Evolutionary conservation across 1,140 invertebrate species (phyloP).

Genomic region (Hycleus phaleratus): DNA sequence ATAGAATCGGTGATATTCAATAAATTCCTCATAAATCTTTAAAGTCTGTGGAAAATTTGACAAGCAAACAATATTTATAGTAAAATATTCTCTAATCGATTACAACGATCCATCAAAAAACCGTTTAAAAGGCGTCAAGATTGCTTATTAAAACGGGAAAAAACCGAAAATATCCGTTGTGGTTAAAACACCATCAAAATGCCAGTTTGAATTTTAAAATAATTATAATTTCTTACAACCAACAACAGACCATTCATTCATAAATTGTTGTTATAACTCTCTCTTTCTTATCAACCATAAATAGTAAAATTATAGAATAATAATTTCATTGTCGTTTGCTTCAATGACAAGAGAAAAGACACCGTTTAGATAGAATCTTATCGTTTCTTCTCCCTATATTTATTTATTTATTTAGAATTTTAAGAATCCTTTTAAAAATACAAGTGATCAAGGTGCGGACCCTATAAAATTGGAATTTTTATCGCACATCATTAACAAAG

Average conservation of each 20-base stretch:
- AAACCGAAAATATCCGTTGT: conserved; percentile 4
- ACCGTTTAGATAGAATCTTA: no score
- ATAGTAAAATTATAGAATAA: no score
- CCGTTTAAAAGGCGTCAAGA: conserved; percentile 1
- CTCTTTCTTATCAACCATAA: no score
- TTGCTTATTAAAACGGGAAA: conserved; percentile 1
- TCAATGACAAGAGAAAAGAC: no score
- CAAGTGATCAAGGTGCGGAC: background rate
- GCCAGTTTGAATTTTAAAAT: no score
- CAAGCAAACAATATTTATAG: conserved; percentile 3
- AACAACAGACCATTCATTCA: no score
- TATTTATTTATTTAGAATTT: no score
- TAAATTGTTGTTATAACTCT: no score
- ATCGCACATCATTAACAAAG: background rate
- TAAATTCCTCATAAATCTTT: conserved; percentile 14
- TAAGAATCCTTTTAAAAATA: background rate
- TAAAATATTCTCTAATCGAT: conserved; percentile 1
- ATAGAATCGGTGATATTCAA: conserved; percentile 8
- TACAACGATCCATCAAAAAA: conserved; percentile 11
- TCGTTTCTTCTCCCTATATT: no score
- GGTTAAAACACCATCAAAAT: conserved; percentile 1
- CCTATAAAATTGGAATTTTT: conserved; percentile 4
- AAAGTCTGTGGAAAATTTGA: background rate
- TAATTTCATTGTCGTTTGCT: no score
- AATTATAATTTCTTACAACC: no score